These are phyloP conservation scores for Eulacestoma nigropectus DNA, from an alignment of 2,113 vertebrate genomes.

Conservation along the genomic window DNA sequence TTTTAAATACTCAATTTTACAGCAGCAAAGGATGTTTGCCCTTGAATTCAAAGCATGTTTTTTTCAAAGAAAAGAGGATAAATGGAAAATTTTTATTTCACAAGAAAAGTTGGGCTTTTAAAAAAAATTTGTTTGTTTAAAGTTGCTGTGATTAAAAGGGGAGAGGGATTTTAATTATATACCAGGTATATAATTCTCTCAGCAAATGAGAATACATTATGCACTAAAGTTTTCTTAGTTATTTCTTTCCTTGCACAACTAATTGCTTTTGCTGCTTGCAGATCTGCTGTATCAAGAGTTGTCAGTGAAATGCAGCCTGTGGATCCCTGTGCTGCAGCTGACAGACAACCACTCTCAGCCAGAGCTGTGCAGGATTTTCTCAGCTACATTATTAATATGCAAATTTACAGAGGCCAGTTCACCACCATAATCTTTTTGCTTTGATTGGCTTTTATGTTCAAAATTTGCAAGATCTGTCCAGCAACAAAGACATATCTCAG, in stretches of 20 bases:
- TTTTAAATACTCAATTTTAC: background rate
- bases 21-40: background rate
- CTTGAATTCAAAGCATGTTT: background rate
- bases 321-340: background rate
- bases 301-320: background rate
- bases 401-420: background rate
- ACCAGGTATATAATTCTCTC: background rate
- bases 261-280: background rate
- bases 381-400: background rate
- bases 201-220: background rate
- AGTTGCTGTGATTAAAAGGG: background rate
- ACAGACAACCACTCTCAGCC: background rate
- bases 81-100: background rate
- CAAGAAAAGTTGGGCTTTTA: background rate
- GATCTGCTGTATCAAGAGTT: background rate
- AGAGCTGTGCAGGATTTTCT: background rate
- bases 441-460: background rate
- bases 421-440: background rate
- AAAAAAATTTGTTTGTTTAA: background rate
- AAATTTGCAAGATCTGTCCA: slow-evolving; percentile 3
- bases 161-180: background rate
- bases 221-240: background rate
- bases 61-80: background rate
- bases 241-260: background rate
- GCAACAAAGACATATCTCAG: background rate